Evolutionary conservation across 2,113 vertebrate genomes (phyloP), one percentile per base, ranked within the genome.

Genomic region (Sula dactylatra): DNA sequence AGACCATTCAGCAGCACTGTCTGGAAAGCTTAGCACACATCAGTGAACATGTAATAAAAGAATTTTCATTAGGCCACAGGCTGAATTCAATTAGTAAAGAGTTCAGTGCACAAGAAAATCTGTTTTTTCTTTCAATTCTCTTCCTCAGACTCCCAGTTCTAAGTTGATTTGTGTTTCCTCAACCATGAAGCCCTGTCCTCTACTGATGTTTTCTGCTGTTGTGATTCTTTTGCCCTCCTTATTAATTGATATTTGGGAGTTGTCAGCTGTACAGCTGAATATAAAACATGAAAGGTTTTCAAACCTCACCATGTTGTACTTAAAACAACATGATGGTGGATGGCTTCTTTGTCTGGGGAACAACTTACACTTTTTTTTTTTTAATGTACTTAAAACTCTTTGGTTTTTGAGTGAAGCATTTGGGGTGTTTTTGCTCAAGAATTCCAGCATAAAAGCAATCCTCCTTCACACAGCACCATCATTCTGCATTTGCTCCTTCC

Each of bases 61-160:
- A 49, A 82, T 74, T 87, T 94, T 90, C 83, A 76, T 94, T 91
- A 94, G 86, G 73, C 84, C 82, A 58, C 73, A 72, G 89, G 55
- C 70, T 94, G 78, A 91, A 94, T 96, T 89, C 52, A 89, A 94
- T 95, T 94, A 95, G 61, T 59, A 78, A 70, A 82, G 76, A 93
- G 91, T 86, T 93, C 88, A 86, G 49, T 91, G 88, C 96, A 92
- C 92, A 92, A 76, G 69, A 91, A 95, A 97, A 94, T 81, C 80
- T 92, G 86, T 93, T 94, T 92, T 92, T 95, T n/a, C 83, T 96
- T 96, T 95, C 81, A 94, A 27, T 78, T 93, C 31, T 91, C 31
- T 82, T 91, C 65, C 45, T 92, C 88, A 84, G 56, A 59, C 61
- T 88, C 52, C 14, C 15, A 36, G 8, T 91, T 94, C 25, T 89